phyloP scores from a whole-genome alignment of 2,113 vertebrate species.

The Mus musculus region DNA sequence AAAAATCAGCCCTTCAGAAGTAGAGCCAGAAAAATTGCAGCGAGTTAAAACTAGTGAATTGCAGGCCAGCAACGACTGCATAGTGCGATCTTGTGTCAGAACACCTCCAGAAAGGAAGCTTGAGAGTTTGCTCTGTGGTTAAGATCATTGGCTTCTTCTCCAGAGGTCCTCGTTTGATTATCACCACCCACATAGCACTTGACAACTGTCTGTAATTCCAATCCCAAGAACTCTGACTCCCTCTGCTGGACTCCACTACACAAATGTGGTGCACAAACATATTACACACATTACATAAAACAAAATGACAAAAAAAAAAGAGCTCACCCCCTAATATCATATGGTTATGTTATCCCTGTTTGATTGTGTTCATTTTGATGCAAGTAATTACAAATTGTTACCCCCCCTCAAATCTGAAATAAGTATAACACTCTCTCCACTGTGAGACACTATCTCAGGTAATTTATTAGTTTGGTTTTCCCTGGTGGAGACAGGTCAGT shows the following conservation, averaged over 20 bases:
- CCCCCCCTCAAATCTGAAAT: not conserved
- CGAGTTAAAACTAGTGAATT: not conserved
- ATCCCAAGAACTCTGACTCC: not conserved
- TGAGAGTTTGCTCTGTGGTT: not conserved
- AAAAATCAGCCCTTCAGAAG: not conserved
- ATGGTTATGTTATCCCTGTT: not conserved
- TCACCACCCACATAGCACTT: not conserved
- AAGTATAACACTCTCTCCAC: not conserved
- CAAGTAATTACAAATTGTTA: not conserved
- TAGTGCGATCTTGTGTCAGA: not conserved
- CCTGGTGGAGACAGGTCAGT: accelerated
- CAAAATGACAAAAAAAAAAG: not conserved
- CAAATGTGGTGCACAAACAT: not conserved
- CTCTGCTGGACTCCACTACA: not conserved
- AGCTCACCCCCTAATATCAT: not conserved
- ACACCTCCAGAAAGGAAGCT: not conserved
- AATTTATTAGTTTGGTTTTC: not conserved
- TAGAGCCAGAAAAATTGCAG: not conserved
- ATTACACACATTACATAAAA: not conserved
- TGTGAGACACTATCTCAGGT: not conserved
- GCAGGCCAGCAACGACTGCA: not conserved
- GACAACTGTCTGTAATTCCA: not conserved
- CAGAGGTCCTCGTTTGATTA: not conserved
- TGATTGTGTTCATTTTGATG: not conserved
- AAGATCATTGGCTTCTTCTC: not conserved